Conservation (phyloP, 2,797 vertebrate species). For the Myripristis murdjan region DNA sequence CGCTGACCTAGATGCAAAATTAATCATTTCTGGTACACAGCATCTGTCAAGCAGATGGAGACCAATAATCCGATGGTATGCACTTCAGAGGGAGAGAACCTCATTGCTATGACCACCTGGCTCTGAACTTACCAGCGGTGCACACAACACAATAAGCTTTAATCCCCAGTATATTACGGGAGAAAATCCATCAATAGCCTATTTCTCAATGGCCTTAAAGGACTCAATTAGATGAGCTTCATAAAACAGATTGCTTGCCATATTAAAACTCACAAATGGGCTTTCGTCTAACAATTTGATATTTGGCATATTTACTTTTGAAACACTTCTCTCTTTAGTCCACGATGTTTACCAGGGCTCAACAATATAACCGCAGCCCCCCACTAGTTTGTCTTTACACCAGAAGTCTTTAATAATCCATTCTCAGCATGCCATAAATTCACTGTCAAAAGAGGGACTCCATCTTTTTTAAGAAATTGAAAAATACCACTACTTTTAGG, state of each 20-base stretch:
- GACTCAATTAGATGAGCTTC: constrained; percentile 58
- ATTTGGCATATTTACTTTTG: constrained; percentile 34
- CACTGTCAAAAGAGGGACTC: constrained; percentile 18
- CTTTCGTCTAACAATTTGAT: constrained; percentile 34
- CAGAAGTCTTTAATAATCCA: constrained; percentile 13
- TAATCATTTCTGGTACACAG: constrained; percentile 60
- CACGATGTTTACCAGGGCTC: background rate
- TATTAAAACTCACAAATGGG: constrained; percentile 37
- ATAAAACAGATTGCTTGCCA: constrained; percentile 50
- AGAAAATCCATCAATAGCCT: constrained; percentile 63
- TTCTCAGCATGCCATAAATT: constrained; percentile 23
- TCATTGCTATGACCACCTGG: constrained; percentile 58
- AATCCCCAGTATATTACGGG: constrained; percentile 66
- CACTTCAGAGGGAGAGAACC: constrained; percentile 48
- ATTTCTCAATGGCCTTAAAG: constrained; percentile 55
- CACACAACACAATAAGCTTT: constrained; percentile 56
- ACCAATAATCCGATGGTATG: constrained; percentile 54
- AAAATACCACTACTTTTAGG: constrained; percentile 1
- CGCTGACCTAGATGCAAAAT: constrained; percentile 63
- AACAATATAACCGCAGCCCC: constrained; percentile 18
- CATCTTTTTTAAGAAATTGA: constrained; percentile 5
- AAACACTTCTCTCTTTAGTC: constrained; percentile 25
- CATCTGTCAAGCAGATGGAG: constrained; percentile 70
- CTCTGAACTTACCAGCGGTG: constrained; percentile 51
- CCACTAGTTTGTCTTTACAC: constrained; percentile 13